Base-by-base conservation (phyloP, 2,113 vertebrate genomes). In the Smithornis capensis region DNA sequence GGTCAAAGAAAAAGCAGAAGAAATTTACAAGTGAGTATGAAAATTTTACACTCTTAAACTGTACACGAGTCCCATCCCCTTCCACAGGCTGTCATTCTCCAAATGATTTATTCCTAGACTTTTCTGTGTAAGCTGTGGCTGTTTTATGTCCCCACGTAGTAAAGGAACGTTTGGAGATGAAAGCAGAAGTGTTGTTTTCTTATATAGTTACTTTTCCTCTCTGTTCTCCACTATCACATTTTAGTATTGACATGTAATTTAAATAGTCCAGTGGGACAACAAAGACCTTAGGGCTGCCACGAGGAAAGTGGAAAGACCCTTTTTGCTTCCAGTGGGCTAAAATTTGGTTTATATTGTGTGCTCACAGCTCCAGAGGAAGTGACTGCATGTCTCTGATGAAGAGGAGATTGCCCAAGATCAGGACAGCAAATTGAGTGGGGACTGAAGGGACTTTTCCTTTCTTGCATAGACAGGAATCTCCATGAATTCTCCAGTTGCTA, bases 1-100 rank as follows among this genome's bases (percentile, higher is more conserved):
- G 74, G 99, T 99, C 97, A 98, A 98, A 94, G 99, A 99, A 94
- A 99, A 99, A 95, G 99, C 99, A 6, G 98, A 99, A 95, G 99
- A 99, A 95, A 99, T 99, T 89, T 99, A 99, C 97, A 99, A 99
- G 99, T 99, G 91, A 98, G 98, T 84, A 47, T 28, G 33, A 25
- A 63, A 53, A 44, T 22, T 23, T 64, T 49, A 7, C 19, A 2
- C 15, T 86, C 75, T 57, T 60, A 7, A 25, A 35, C 31, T 29
- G 28, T 57, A 10, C 3, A 0, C 5, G 38, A 76, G 40, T 68
- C 64, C n/a, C 21, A n/a, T 23, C 37, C 21, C 15, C 33, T 45
- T 74, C 31, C 29, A 44, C 35, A 27, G 0, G 1, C n/a, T 57
- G 11, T 68, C 29, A 10, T 84, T 81, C 69, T 57, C 44, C 37